Conservation (phyloP, 2,113 vertebrate species). For the Myanophis thanlyinensis region DNA sequence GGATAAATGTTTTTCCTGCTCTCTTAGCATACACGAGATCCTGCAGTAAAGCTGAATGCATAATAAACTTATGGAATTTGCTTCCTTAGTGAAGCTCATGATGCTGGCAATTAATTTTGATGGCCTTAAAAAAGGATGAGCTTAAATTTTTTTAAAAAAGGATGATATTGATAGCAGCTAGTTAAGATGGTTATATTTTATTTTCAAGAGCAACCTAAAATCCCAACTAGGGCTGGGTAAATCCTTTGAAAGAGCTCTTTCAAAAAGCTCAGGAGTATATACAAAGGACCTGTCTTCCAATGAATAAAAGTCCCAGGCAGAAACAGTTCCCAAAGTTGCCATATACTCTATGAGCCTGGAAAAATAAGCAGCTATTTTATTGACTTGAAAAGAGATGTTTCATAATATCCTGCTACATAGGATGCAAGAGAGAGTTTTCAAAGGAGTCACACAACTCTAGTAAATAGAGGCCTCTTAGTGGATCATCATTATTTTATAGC, state of each 20-base stretch:
- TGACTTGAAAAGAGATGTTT: not conserved
- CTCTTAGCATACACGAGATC: not conserved
- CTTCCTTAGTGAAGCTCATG: not conserved
- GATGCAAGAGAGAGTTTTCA: not conserved
- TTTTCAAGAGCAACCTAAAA: not conserved
- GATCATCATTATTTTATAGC: not conserved
- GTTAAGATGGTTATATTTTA: not conserved
- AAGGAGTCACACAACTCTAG: not conserved
- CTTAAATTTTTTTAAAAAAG: not conserved
- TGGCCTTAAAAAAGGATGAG: not conserved
- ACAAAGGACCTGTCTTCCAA: not conserved
- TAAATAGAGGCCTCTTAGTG: not conserved
- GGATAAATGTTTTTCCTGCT: not conserved
- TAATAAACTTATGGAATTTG: not conserved
- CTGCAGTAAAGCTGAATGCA: not conserved
- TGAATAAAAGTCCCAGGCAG: not conserved
- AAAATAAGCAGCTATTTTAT: not conserved
- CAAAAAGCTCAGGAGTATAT: not conserved
- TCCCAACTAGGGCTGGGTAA: not conserved
- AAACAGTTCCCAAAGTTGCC: not conserved
- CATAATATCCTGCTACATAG: not conserved
- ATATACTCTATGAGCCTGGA: not conserved
- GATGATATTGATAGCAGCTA: not conserved
- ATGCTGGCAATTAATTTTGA: not conserved
- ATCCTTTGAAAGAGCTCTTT: not conserved